These are phyloP conservation scores for Drosophila nannoptera DNA, from an alignment of 1,140 invertebrate genomes.

Conservation along the genomic window DNA sequence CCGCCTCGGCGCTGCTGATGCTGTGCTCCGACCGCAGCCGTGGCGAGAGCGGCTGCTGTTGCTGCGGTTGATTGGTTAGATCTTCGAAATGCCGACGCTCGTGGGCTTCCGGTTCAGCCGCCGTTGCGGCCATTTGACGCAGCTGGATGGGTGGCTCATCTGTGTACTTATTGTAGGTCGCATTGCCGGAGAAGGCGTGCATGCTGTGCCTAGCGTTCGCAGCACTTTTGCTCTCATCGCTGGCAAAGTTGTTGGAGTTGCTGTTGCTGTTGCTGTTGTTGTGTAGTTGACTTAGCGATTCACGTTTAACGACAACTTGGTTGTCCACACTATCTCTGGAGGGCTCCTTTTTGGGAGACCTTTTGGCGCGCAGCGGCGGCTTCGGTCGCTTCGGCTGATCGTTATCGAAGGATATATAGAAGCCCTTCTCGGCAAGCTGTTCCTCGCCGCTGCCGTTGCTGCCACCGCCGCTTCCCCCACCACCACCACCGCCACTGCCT, in stretches of 20 bases:
- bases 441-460: slow-evolving; percentile 61
- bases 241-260: slow-evolving; percentile 45
- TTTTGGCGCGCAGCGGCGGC: slow-evolving; percentile 88
- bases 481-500: too few relatives aligned
- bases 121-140: slow-evolving; percentile 50
- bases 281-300: slow-evolving; percentile 80
- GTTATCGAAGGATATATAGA: slow-evolving; percentile 96
- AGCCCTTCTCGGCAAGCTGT: slow-evolving; percentile 89
- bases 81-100: slow-evolving; percentile 71
- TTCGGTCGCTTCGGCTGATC: slow-evolving; percentile 92
- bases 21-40: slow-evolving; percentile 56
- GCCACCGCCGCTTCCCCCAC: slow-evolving; percentile 5
- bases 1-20: slow-evolving; percentile 71
- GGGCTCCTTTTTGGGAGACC: slow-evolving; percentile 87
- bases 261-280: too few relatives aligned
- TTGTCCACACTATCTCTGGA: slow-evolving; percentile 77
- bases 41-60: slow-evolving; percentile 52
- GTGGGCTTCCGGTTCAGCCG: slow-evolving; percentile 36
- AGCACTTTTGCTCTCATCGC: slow-evolving; percentile 44
- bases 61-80: slow-evolving; percentile 63
- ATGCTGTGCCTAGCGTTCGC: slow-evolving; percentile 40
- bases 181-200: slow-evolving; percentile 48
- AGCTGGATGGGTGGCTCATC: slow-evolving; percentile 72
- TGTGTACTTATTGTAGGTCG: slow-evolving; percentile 77
- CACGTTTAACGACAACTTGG: slow-evolving; percentile 73